Percentiles rank a stretch among this genome's conserved stretches.
These are phyloP conservation scores for Heteromormyrus szaboi DNA, from an alignment of 2,797 vertebrate species.

Conservation along the genomic window DNA sequence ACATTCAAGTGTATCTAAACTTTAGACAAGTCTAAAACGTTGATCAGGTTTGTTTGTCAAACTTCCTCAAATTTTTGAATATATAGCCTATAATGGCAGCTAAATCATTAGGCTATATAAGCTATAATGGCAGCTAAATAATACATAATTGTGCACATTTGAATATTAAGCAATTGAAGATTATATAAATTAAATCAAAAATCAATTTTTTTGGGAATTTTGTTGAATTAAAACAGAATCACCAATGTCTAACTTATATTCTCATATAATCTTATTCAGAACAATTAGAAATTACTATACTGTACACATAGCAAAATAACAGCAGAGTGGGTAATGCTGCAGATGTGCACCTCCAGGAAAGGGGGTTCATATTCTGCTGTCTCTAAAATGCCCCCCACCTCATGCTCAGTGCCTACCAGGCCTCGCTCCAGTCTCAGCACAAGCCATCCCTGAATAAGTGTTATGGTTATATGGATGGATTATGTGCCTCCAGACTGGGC, in stretches of 20 bases:
- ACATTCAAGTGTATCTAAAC: too few relatives aligned
- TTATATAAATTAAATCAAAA: too few relatives aligned
- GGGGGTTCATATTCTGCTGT: background rate
- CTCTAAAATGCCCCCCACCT: background rate
- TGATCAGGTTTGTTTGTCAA: background rate
- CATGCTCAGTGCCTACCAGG: background rate
- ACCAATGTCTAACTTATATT: background rate
- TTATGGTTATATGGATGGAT: background rate
- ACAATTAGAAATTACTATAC: background rate
- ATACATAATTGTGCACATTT: background rate
- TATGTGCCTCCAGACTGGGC: too few relatives aligned
- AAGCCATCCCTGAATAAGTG: background rate
- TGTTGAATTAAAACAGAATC: background rate
- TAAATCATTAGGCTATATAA: background rate
- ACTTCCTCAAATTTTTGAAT: too few relatives aligned
- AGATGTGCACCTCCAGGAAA: background rate
- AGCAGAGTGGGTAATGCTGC: background rate
- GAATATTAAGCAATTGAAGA: too few relatives aligned
- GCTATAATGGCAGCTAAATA: background rate
- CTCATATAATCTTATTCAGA: background rate
- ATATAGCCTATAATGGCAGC: background rate
- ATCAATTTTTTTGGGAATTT: background rate
- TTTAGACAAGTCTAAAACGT: too few relatives aligned
- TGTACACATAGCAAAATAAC: background rate
- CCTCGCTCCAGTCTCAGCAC: too few relatives aligned